Evolutionary conservation across 2,888 invertebrate species (phyloP), one percentile per base, ranked within the genome.

Genomic region (Sepiola atlantica): DNA sequence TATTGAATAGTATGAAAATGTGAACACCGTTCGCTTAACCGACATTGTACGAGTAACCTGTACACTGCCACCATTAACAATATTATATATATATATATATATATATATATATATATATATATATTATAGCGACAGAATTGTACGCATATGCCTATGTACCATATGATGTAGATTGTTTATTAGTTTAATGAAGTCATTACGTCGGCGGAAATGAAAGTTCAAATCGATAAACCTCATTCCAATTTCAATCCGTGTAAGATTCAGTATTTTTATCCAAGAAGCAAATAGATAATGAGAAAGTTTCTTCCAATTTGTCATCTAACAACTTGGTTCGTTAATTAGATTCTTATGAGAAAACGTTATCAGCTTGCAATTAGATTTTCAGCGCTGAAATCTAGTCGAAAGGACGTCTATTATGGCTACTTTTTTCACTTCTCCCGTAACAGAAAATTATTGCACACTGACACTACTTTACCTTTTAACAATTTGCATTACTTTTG

Each of bases 261-360:
- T 77, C 32, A 14, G 32, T 32, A 77, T n/a, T 77, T 77, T 77
- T 77, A 77, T 77, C 77, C n/a, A 14, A n/a, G 77, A 77, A 32
- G 77, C n/a, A 77, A n/a, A 12, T n/a, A n/a, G n/a, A 77, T 77
- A 77, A 77, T 77, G 77, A 77, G 77, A 77, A 77, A 77, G 77
- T 77, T 77, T n/a, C 77, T 77, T 77, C 77, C 77, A 77, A 77
- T 77, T 77, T 77, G n/a, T 77, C 77, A n/a, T 77, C 32, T 77
- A 32, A 77, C 77, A 32, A 77, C 77, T 77, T 77, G 21, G 77
- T 77, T 77, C n/a, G n/a, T 77, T 77, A n/a, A 77, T 77, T n/a
- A 77, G 32, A 77, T 77, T 77, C n/a, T n/a, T 3, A 77, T 77
- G n/a, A 77, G 77, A 77, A 77, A 77, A 77, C 32, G n/a, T n/a